phyloP scores from a whole-genome alignment of 2,797 vertebrate genomes.

The Sardinella longiceps region DNA sequence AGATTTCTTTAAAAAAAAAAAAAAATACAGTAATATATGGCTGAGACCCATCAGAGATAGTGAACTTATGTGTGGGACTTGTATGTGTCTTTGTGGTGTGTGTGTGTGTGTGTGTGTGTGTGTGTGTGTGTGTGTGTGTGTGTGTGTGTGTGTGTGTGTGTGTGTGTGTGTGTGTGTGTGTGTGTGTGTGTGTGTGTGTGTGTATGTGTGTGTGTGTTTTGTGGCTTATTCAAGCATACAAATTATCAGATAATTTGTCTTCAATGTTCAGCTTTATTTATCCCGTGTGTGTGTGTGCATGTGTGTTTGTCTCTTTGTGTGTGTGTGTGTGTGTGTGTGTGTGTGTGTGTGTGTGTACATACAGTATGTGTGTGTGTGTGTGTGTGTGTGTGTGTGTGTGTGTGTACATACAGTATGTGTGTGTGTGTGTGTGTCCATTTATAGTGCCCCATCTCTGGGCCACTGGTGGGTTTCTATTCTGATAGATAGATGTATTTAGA shows the following conservation, averaged over 20 bases:
- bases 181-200: conserved; percentile 24
- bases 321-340: too few species aligned
- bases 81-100: too few species aligned
- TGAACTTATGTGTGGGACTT: conserved; percentile 62
- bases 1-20: not conserved
- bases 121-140: conserved; percentile 53
- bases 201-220: conserved; percentile 54
- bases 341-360: conserved; percentile 34
- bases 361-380: conserved; percentile 36
- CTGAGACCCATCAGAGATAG: not conserved
- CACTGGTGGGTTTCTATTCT: conserved; percentile 22
- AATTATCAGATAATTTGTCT: conserved; percentile 21
- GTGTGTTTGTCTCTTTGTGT: too few species aligned
- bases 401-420: not conserved
- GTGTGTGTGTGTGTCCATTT: conserved; percentile 59
- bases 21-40: not conserved
- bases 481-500: not conserved
- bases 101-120: not conserved
- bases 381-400: too few species aligned
- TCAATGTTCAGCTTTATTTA: not conserved
- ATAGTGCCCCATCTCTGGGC: conserved; percentile 48
- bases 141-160: conserved; percentile 26
- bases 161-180: not conserved
- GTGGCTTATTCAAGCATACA: conserved; percentile 20
- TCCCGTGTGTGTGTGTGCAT: not conserved